phyloP scores from a whole-genome alignment of 2,113 vertebrate genomes.

The Craseonycteris thonglongyai region DNA sequence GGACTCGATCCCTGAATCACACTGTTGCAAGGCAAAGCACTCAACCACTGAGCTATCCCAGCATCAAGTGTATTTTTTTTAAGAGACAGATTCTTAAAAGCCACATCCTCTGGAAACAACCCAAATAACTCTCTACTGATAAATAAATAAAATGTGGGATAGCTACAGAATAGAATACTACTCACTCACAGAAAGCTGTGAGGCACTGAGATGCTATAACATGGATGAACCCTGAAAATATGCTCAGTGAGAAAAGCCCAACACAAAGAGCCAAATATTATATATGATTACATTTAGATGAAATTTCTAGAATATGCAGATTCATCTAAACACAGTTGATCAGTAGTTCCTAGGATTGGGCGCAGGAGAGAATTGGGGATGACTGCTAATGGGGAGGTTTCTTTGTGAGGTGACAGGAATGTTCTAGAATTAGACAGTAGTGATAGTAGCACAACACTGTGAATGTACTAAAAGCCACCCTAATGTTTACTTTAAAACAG shows the following conservation, averaged over 20 bases:
- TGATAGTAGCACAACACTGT: not conserved
- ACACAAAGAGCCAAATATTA: not conserved
- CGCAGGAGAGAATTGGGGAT: not conserved
- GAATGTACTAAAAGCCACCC: not conserved
- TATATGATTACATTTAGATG: accelerated
- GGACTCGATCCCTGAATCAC: too few relatives aligned
- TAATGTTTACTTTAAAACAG: not conserved
- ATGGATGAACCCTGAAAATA: accelerated
- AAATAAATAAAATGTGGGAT: accelerated
- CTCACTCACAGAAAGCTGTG: not conserved
- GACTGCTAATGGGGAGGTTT: not conserved
- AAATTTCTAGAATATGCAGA: not conserved
- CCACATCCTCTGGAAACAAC: not conserved
- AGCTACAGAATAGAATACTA: not conserved
- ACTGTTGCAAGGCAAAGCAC: too few relatives aligned
- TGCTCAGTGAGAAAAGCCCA: not conserved
- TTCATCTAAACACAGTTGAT: not conserved
- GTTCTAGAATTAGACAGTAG: not conserved
- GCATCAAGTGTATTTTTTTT: too few relatives aligned
- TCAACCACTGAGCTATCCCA: too few relatives aligned
- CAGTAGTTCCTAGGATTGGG: too few relatives aligned
- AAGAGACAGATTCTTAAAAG: not conserved
- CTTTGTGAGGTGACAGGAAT: not conserved
- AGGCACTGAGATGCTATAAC: not conserved
- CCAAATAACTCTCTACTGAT: not conserved